Conservation (phyloP, 2,113 vertebrate species). For the Thamnophis sirtalis region DNA sequence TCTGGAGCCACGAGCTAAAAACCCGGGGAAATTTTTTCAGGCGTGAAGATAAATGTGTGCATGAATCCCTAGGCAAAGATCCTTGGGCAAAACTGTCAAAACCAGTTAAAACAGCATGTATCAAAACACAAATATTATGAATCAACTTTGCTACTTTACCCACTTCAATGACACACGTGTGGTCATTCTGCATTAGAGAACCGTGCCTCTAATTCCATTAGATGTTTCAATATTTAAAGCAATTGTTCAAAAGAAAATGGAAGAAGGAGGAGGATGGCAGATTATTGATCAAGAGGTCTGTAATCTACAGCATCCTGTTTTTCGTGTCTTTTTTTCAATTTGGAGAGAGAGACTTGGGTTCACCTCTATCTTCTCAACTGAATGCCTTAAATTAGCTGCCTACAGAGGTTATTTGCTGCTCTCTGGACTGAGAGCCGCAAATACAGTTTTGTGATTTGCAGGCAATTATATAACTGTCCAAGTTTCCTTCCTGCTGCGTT, state of each 20-base stretch:
- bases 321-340: neutral
- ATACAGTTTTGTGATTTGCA: neutral
- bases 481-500: neutral
- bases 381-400: neutral
- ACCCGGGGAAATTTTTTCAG: neutral
- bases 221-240: neutral
- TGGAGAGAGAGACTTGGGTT: neutral
- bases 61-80: neutral
- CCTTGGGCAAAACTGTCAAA: neutral
- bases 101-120: neutral
- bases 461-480: neutral
- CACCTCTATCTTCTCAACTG: neutral
- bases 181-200: neutral
- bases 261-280: neutral
- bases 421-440: neutral
- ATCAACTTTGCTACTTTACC: neutral
- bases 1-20: neutral
- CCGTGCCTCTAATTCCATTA: neutral
- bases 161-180: too few species aligned
- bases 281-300: neutral
- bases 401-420: neutral
- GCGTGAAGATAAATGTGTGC: neutral
- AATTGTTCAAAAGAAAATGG: neutral
- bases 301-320: neutral
- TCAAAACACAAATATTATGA: neutral